phyloP scores from a whole-genome alignment of 2,113 vertebrate genomes.

The Ctenomys sociabilis region DNA sequence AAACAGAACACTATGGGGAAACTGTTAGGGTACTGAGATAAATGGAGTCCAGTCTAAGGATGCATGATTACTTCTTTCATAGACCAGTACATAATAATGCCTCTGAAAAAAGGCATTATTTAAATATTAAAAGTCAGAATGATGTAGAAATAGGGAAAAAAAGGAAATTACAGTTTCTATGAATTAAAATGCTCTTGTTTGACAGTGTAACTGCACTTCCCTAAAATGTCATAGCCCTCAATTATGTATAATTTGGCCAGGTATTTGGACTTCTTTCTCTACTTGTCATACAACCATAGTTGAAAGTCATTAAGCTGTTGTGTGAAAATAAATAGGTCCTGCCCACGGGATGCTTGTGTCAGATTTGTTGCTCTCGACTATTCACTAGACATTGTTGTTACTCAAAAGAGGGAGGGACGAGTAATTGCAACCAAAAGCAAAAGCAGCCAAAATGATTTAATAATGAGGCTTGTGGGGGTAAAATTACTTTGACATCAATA shows the following conservation, averaged over 20 bases:
- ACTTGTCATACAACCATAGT: slow-evolving; percentile 1
- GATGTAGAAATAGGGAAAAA: background rate
- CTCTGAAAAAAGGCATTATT: slow-evolving; percentile 20
- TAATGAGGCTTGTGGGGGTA: background rate
- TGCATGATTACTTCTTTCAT: background rate
- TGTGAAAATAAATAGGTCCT: slow-evolving; percentile 30
- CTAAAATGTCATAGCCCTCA: background rate
- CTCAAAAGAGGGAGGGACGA: slow-evolving; percentile 26
- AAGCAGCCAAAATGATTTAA: background rate
- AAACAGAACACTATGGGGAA: background rate
- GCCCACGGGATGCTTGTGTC: background rate
- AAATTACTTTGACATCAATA: slow-evolving; percentile 23
- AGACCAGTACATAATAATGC: background rate
- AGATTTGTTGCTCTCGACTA: slow-evolving; percentile 30
- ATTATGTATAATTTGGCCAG: slow-evolving; percentile 46
- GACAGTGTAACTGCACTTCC: slow-evolving; percentile 15
- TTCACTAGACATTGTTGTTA: slow-evolving; percentile 63
- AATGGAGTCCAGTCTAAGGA: background rate
- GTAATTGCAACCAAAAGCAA: slow-evolving; percentile 46
- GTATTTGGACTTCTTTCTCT: slow-evolving; percentile 43
- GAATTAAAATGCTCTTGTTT: slow-evolving; percentile 60
- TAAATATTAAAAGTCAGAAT: slow-evolving; percentile 47
- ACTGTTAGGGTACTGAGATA: background rate
- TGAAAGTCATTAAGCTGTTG: background rate
- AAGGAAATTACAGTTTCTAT: slow-evolving; percentile 50